Percentiles rank a stretch among this genome's conserved stretches.
These are phyloP conservation scores for Heliconius nattereri DNA, from an alignment of 1,140 invertebrate species.

Conservation along the genomic window DNA sequence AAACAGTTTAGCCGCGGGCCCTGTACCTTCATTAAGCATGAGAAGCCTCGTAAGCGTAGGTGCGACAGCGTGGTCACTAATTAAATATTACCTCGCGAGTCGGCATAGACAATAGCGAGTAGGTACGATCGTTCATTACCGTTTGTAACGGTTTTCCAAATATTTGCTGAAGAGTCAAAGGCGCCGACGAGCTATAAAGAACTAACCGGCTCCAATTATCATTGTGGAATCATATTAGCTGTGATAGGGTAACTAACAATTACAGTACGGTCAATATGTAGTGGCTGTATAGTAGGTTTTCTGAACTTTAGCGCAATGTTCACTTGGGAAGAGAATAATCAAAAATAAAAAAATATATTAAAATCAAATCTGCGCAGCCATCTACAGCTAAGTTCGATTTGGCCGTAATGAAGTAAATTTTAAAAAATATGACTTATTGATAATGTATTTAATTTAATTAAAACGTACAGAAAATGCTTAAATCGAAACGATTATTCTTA, in stretches of 20 bases:
- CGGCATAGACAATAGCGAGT: conserved; percentile 65
- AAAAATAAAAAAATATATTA: too few species aligned
- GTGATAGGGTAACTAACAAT: background rate
- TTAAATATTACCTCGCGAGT: conserved; percentile 76
- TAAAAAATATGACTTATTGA: background rate
- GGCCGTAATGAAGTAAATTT: too few species aligned
- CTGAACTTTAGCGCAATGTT: too few species aligned
- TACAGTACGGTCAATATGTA: background rate
- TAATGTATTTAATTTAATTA: too few species aligned
- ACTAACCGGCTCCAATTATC: conserved; percentile 38
- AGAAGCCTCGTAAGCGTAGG: conserved; percentile 54
- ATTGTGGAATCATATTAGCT: conserved; percentile 10
- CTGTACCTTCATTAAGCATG: conserved; percentile 57
- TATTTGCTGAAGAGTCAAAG: conserved; percentile 74
- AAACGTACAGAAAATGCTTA: background rate
- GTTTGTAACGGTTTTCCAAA: conserved; percentile 74
- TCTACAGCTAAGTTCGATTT: too few species aligned
- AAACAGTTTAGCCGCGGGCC: conserved; percentile 63
- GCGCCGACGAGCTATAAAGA: conserved; percentile 54
- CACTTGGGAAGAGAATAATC: too few species aligned
- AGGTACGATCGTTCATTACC: conserved; percentile 48
- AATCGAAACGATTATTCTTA: background rate
- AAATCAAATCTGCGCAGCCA: too few species aligned
- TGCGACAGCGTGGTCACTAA: conserved; percentile 72
- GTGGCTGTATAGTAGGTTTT: too few species aligned